Conservation (phyloP, 2,797 vertebrate genomes). For the Danionella dracula region DNA sequence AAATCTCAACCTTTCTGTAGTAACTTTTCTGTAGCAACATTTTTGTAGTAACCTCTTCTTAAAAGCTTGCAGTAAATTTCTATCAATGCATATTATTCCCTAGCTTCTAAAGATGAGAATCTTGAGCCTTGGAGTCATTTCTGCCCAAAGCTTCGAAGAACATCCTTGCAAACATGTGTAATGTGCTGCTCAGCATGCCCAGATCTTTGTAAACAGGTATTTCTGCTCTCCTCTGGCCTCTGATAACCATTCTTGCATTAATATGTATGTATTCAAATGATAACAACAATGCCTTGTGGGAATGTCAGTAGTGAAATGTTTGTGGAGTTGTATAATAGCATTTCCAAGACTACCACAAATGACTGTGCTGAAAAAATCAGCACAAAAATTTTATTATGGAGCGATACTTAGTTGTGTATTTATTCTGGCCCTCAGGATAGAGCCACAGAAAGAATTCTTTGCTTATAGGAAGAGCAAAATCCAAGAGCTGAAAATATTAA, state of each 20-base stretch:
- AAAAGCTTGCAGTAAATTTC: too few species aligned
- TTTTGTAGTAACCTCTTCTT: background rate
- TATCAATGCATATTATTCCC: background rate
- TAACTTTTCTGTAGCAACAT: too few species aligned
- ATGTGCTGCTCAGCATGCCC: slow-evolving; percentile 4
- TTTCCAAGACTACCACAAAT: slow-evolving; percentile 29
- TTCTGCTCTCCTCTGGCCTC: slow-evolving; percentile 5
- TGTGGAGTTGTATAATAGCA: slow-evolving; percentile 22
- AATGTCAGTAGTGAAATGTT: slow-evolving; percentile 29
- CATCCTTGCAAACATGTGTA: background rate
- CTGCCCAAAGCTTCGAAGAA: background rate
- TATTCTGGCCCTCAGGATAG: slow-evolving; percentile 40
- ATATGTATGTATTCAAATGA: slow-evolving; percentile 41
- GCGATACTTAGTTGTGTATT: slow-evolving; percentile 39
- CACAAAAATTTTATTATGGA: slow-evolving; percentile 2
- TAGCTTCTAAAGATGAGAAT: background rate
- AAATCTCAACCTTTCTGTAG: too few species aligned
- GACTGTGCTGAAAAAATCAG: slow-evolving; percentile 6
- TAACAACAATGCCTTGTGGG: slow-evolving; percentile 34
- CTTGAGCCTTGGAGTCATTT: background rate
- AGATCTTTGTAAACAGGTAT: slow-evolving; percentile 17
- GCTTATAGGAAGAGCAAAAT: background rate
- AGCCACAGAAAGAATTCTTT: background rate
- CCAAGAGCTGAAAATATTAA: too few species aligned
- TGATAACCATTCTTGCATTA: slow-evolving; percentile 8